Conservation (phyloP, 2,113 vertebrate species). For the Anolis carolinensis region DNA sequence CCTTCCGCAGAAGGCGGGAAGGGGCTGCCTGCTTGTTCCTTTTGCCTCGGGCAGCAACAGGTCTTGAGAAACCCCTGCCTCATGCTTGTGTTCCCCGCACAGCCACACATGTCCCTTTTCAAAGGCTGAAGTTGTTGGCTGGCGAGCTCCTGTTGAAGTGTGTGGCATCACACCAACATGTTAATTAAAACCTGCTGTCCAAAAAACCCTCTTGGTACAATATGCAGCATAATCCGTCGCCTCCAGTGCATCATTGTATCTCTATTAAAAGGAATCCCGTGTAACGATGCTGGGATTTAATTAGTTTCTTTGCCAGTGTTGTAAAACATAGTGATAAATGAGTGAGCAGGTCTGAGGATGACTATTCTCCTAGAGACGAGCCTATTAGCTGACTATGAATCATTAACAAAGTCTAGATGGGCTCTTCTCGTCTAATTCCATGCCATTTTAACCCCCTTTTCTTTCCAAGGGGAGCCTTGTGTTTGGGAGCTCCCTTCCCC, state of each 20-base stretch:
- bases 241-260: conserved; percentile 97
- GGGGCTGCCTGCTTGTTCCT: not conserved
- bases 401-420: conserved; percentile 86
- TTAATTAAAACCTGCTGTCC: conserved; percentile 93
- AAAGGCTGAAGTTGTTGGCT: conserved; percentile 68
- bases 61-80: not conserved
- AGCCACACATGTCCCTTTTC: conserved; percentile 22
- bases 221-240: conserved; percentile 89
- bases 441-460: conserved; percentile 80
- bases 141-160: conserved; percentile 79
- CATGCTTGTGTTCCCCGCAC: not conserved
- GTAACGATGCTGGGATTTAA: conserved; percentile 99
- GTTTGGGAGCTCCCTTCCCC: conserved; percentile 58
- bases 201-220: conserved; percentile 87
- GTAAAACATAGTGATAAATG: conserved; percentile 99
- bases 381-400: conserved; percentile 97
- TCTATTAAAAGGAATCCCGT: conserved; percentile 98
- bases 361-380: conserved; percentile 94
- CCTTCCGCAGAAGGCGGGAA: too few relatives aligned
- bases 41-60: not conserved
- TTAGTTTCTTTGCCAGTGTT: conserved; percentile 97
- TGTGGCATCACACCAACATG: conserved; percentile 80
- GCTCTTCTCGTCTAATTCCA: conserved; percentile 85
- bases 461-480: conserved; percentile 68
- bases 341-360: conserved; percentile 94